Conservation (phyloP, 1,140 invertebrate species). For the Ruditapes philippinarum region DNA sequence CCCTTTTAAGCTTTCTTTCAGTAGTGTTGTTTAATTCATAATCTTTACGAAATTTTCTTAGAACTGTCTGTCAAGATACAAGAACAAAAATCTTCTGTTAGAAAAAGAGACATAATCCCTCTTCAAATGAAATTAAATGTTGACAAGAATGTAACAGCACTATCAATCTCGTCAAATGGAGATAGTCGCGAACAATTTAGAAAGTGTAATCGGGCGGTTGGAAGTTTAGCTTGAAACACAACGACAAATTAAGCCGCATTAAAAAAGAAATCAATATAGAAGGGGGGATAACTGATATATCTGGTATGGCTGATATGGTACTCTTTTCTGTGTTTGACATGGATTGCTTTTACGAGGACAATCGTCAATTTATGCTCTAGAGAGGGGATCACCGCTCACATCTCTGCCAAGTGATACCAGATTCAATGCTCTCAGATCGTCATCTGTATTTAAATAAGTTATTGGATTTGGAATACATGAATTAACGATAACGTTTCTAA, state of each 20-base stretch:
- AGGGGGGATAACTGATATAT: constrained; percentile 11
- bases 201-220: constrained; percentile 32
- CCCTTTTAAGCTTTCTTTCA: no score
- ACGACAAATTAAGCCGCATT: constrained; percentile 51
- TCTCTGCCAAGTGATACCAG: background rate
- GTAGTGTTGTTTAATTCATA: no score
- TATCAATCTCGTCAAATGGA: background rate
- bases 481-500: no score
- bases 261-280: constrained; percentile 8
- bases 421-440: background rate
- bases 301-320: background rate
- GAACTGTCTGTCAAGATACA: background rate
- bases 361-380: constrained; percentile 32
- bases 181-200: constrained; percentile 2
- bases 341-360: background rate
- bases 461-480: no score
- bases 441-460: background rate
- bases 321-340: constrained; percentile 50
- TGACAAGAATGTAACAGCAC: constrained; percentile 20
- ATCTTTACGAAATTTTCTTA: background rate
- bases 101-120: background rate
- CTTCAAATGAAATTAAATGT: constrained; percentile 35
- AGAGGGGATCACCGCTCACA: background rate
- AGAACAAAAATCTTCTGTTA: background rate
- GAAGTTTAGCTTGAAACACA: constrained; percentile 2